Base-by-base conservation (phyloP, 2,888 invertebrate genomes). In the Euplexia lucipara region DNA sequence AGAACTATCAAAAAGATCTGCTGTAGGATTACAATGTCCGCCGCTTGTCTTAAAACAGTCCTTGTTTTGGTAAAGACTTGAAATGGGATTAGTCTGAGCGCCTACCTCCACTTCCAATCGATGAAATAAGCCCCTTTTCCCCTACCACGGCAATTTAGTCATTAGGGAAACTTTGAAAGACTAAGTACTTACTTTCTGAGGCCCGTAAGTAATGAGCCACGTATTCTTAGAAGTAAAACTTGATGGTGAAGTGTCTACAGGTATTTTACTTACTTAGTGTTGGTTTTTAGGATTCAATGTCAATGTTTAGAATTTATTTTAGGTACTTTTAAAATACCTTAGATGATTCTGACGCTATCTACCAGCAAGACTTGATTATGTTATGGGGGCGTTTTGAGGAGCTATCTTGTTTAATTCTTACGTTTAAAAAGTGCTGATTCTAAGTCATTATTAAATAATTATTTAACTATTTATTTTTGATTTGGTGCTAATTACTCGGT, bases 31-130 rank as follows among this genome's bases (percentile, higher is more conserved):
- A 73, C 63, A 54, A 14, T 39, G 65, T 70, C 64, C 70, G 20
- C 56, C 45, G 58, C 65, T 65, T 75, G 51, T 66, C 52, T 67
- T 65, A 18, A 37, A 73, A 41, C 56, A 64, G 60, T 75, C 63
- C 59, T 68, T 65, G 71, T 72, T 70, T 79, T 68, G 60, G 62
- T 75, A 69, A 41, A 65, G 70, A 72, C 70, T 67, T 45, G 63
- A 70, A 78, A 73, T 73, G 65, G 73, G 66, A 80, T 80, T 80
- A 75, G 75, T 75, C 68, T 68, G 65, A 74, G 62, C 57, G 62
- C 57, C 70, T 54, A 57, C 75, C 73, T 57, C 35, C 48, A 32
- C 54, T 51, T 59, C 41, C 62, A 77, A 77, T 77, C 63, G 77
- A 77, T 74, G 68, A 61, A 70, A 58, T 70, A 59, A 70, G 67